Percentiles rank a stretch among this genome's conserved stretches.
Evolutionary conservation across 2,797 vertebrate genomes (phyloP).

Genomic region (Hemitrygon akajei): DNA sequence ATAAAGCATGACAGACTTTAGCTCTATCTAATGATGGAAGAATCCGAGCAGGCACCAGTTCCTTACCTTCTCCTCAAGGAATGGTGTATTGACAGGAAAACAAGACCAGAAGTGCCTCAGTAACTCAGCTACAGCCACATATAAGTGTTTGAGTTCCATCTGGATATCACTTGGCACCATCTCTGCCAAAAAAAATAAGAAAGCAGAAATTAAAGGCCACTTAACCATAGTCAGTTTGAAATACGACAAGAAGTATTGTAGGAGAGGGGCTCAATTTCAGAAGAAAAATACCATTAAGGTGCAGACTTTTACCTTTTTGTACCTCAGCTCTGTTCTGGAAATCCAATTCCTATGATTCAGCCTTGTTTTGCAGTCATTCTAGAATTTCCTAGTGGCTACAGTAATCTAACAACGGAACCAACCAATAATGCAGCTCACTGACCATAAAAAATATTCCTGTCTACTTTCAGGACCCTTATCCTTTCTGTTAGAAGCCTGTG

Average conservation of each 20-base stretch:
- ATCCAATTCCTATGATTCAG: neutral
- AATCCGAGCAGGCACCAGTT: neutral
- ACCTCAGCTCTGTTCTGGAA: neutral
- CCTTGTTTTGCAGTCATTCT: neutral
- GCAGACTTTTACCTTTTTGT: neutral
- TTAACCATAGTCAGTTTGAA: neutral
- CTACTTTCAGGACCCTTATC: neutral
- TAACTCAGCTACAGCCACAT: constrained; percentile 84
- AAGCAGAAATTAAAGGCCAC: neutral
- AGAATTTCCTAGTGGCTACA: neutral
- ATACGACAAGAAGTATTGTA: neutral
- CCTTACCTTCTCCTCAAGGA: constrained; percentile 93
- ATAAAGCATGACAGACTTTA: neutral
- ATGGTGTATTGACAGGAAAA: constrained; percentile 90
- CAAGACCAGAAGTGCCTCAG: constrained; percentile 97
- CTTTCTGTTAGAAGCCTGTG: neutral
- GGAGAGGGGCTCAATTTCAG: neutral
- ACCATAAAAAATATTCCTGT: neutral
- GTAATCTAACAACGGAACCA: neutral
- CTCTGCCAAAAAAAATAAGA: constrained; percentile 60
- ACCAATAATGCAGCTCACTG: neutral
- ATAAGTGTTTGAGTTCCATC: constrained; percentile 88
- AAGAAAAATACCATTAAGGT: neutral
- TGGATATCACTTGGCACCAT: constrained; percentile 90
- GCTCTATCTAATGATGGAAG: neutral